Conservation (phyloP, 2,888 invertebrate genomes). For the Lepidocyrtoides sp. region DNA sequence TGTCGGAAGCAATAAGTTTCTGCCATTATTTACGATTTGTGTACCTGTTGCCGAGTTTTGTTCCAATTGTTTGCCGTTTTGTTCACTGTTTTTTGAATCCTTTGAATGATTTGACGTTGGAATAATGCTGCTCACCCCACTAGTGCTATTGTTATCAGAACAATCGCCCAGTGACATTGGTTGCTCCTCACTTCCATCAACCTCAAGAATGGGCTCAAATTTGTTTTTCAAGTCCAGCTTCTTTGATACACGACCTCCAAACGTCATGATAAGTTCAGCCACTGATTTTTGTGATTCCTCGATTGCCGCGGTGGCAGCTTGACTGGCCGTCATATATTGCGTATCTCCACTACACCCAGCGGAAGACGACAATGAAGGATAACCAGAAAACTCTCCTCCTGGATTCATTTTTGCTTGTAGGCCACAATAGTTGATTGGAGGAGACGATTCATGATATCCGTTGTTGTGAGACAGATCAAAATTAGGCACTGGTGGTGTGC, state of each 20-base stretch:
- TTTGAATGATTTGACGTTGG: slow-evolving; percentile 46
- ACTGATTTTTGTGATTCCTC: slow-evolving; percentile 81
- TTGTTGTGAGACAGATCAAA: slow-evolving; percentile 76
- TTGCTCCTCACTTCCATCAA: slow-evolving; percentile 79
- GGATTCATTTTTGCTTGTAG: slow-evolving; percentile 60
- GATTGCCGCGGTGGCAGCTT: slow-evolving; percentile 59
- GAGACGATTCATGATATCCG: slow-evolving; percentile 77
- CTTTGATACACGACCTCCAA: slow-evolving; percentile 81
- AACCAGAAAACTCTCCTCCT: slow-evolving; percentile 57
- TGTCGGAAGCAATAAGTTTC: neutral
- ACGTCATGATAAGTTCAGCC: slow-evolving; percentile 82
- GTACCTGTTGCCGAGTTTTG: neutral
- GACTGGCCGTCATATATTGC: slow-evolving; percentile 42
- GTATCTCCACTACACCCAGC: slow-evolving; percentile 20
- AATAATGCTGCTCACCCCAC: slow-evolving; percentile 77
- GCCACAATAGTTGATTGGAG: slow-evolving; percentile 68
- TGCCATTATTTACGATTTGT: slow-evolving; percentile 12
- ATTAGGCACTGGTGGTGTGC: slow-evolving; percentile 78
- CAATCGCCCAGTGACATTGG: slow-evolving; percentile 80
- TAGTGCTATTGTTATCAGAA: slow-evolving; percentile 81
- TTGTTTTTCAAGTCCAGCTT: slow-evolving; percentile 82
- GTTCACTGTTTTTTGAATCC: slow-evolving; percentile 46
- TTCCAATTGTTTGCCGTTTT: slow-evolving; percentile 52
- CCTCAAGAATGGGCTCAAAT: slow-evolving; percentile 83
- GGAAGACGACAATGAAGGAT: slow-evolving; percentile 54